Evolutionary conservation across 2,797 vertebrate genomes (phyloP).

Genomic region (Anniella stebbinsi): DNA sequence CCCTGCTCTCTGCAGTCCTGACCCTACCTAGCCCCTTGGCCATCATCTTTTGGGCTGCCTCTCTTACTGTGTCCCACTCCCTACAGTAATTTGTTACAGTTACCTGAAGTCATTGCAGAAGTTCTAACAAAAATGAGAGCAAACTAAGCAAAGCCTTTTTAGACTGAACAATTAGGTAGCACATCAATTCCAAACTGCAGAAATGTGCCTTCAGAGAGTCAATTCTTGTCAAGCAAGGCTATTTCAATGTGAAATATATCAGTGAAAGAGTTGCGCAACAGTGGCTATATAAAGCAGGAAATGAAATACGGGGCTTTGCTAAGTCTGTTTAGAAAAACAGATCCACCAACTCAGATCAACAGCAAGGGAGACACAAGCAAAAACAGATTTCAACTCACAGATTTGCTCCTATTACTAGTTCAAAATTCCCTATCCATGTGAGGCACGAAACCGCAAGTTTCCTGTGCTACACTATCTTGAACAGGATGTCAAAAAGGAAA

Average conservation of each 20-base stretch:
- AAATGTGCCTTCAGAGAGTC: too few species aligned
- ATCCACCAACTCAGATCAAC: not conserved
- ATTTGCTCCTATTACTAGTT: not conserved
- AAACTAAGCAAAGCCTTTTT: not conserved
- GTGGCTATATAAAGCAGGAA: not conserved
- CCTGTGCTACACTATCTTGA: fast-evolving
- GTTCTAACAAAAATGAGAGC: not conserved
- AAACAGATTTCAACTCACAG: not conserved
- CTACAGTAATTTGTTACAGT: too few species aligned
- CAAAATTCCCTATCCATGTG: not conserved
- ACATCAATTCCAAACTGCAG: too few species aligned
- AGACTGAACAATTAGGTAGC: not conserved
- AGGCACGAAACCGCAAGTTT: not conserved
- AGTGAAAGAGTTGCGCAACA: not conserved
- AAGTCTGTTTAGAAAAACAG: not conserved
- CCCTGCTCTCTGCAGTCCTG: not conserved
- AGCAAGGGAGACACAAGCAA: not conserved
- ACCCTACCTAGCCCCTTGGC: not conserved
- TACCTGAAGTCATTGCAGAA: not conserved
- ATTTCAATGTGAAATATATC: not conserved
- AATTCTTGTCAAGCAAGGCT: not conserved
- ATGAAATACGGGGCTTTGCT: not conserved
- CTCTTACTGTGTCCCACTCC: not conserved
- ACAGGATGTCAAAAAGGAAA: fast-evolving
- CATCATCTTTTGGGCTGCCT: not conserved